phyloP scores from a whole-genome alignment of 2,113 vertebrate species.

The Datnioides undecimradiatus region DNA sequence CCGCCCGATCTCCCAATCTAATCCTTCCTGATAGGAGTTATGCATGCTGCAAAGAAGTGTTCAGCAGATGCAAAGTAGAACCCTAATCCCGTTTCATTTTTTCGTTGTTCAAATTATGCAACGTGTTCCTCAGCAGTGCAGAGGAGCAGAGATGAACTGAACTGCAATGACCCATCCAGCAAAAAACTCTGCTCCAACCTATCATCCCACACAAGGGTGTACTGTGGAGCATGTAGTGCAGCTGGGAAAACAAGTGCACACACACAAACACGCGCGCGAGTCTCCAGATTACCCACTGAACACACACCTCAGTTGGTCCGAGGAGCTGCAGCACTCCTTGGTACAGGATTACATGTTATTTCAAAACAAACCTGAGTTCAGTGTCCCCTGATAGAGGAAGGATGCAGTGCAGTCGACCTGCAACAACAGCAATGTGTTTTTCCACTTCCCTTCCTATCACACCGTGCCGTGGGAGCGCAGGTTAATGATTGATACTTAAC shows the following conservation, averaged over 20 bases:
- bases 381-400: constrained; percentile 41
- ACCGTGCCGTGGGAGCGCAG: constrained; percentile 16
- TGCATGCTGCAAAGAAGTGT: constrained; percentile 19
- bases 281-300: constrained; percentile 49
- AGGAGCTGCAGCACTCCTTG: constrained; percentile 42
- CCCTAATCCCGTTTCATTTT: constrained; percentile 26
- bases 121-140: constrained; percentile 44
- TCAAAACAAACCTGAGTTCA: constrained; percentile 64
- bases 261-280: constrained; percentile 12
- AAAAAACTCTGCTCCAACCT: constrained; percentile 26
- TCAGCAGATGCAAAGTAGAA: constrained; percentile 21
- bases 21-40: constrained; percentile 37
- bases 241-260: constrained; percentile 66
- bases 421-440: constrained; percentile 66
- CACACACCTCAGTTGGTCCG: constrained; percentile 53
- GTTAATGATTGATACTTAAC: constrained; percentile 73
- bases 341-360: constrained; percentile 70
- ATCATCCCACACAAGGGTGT: constrained; percentile 55
- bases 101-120: constrained; percentile 50
- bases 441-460: constrained; percentile 55
- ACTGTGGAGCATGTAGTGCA: constrained; percentile 52
- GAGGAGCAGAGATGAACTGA: constrained; percentile 48
- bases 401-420: constrained; percentile 41
- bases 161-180: constrained; percentile 59
- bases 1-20: constrained; percentile 5